Evolutionary conservation across 1,140 invertebrate species (phyloP), one percentile per base, ranked within the genome.

Genomic region (Temnothorax nylanderi): DNA sequence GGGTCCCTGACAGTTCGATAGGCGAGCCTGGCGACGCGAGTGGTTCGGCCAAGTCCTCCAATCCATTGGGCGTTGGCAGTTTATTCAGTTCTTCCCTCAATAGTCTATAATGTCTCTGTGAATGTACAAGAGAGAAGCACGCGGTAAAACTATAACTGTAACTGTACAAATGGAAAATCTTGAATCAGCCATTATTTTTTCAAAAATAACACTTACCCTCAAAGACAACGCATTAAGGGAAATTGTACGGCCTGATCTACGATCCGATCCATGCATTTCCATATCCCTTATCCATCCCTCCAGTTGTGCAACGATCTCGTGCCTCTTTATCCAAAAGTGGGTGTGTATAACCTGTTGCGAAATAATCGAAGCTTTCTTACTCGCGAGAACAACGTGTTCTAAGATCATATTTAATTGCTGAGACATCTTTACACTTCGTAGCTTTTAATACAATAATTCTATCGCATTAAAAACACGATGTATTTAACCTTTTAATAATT

Each of bases 291-390:
- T 98, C 98, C 99, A 99, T 82, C 97, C 96, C 92, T 99, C 97
- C 85, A 99, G 97, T 94, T 99, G 98, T 82, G 97, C 96, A 92
- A 98, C 97, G 88, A 99, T 98, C 95, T 99, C 98, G 89, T 98
- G 96, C 47, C 98, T 96, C 94, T 99, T 99, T 87, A 99, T 96
- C 98, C 98, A 99, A 94, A 99, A 99, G 95, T 99, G 99, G 65
- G 98, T 97, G 88, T 98, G 97, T 90, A 99, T 98, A 16, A 99
- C 98, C 97, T 98, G 93, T 60, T 18, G n/a, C 4, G 5, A 84
- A 75, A 75, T 32, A 44, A 44, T 58, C 7, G 34, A 54, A 37
- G 5, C 37, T 81, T 88, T 47, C 6, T 69, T 41, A 32, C 10
- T 8, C 2, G 16, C 2, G n/a, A 18, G 26, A 26, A 26, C 26